Base-by-base conservation (phyloP, 2,888 invertebrate genomes). In the Archips xylosteana region DNA sequence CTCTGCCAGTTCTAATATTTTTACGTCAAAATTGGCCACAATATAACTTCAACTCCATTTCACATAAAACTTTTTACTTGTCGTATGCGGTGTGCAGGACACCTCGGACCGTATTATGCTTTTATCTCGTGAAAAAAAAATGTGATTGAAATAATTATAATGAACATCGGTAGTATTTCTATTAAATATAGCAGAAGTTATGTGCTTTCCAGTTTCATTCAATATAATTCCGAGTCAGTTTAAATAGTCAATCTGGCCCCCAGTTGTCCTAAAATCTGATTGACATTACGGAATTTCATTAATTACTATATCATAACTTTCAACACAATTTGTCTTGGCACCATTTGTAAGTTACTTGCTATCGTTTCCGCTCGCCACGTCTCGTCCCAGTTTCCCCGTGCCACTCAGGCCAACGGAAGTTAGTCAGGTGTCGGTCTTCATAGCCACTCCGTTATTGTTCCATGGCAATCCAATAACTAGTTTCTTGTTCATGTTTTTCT, bases 371-470 rank as follows among this genome's bases (percentile, higher is more conserved):
- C 57, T 57, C 32, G 32, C 32, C 51, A 54, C 51, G 51, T 15
- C 23, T 54, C 8, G 51, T 54, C 23, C 15, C 9, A 23, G 51
- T 54, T 39, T 54, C 51, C 32, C 12, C 12, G 5, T 15, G 51
- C 15, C 65, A 15, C n/a, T 36, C 32, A 15, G 12, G 8, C 39
- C 47, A 45, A 5, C 49, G 65, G 42, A 62, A 71, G 36, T 73
- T 64, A 59, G 42, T 13, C 68, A 69, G 73, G 59, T 73, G 68
- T 47, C 65, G n/a, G 36, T 65, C 65, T 65, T 65, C 65, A 65
- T 65, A 49, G 65, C 51, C 51, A 64, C 61, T 66, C 57, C 13
- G 72, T 73, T 73, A 69, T 73, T 69, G 59, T 73, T 73, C 73
- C 63, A n/a, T 23, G 54, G 57, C 65, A 65, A 65, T 65, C 65